phyloP scores from a whole-genome alignment of 2,797 vertebrate species.

The Oryzias dopingdopingensis region DNA sequence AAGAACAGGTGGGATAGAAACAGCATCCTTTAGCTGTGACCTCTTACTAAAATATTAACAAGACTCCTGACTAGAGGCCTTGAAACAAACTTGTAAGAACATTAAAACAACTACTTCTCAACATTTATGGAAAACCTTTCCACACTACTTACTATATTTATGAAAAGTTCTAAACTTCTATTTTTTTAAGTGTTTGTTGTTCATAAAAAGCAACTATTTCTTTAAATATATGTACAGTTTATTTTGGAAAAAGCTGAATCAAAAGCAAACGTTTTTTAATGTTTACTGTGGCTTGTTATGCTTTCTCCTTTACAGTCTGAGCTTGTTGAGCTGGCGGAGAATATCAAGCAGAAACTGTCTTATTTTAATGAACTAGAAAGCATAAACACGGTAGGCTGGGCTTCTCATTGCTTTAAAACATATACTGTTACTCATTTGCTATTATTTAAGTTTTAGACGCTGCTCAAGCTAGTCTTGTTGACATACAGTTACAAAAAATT shows the following conservation, averaged over 20 bases:
- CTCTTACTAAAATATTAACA: not conserved
- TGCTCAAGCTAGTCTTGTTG: no score
- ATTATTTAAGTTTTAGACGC: no score
- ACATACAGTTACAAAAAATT: no score
- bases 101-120: no score
- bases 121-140: no score
- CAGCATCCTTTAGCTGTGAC: not conserved
- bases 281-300: constrained; percentile 28
- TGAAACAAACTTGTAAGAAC: no score
- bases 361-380: constrained; percentile 98
- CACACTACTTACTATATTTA: no score
- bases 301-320: constrained; percentile 81
- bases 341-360: constrained; percentile 96
- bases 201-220: not conserved
- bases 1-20: constrained; percentile 87
- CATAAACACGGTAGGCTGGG: constrained; percentile 87
- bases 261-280: constrained; percentile 19
- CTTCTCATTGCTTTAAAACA: not conserved
- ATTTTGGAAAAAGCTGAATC: not conserved
- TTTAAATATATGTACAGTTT: not conserved
- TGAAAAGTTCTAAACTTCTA: no score
- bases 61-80: not conserved
- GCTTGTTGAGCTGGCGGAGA: constrained; percentile 93
- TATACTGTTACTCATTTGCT: not conserved
- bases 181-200: not conserved